Base-by-base conservation (phyloP, 2,888 invertebrate genomes). In the Drosophila differens region DNA sequence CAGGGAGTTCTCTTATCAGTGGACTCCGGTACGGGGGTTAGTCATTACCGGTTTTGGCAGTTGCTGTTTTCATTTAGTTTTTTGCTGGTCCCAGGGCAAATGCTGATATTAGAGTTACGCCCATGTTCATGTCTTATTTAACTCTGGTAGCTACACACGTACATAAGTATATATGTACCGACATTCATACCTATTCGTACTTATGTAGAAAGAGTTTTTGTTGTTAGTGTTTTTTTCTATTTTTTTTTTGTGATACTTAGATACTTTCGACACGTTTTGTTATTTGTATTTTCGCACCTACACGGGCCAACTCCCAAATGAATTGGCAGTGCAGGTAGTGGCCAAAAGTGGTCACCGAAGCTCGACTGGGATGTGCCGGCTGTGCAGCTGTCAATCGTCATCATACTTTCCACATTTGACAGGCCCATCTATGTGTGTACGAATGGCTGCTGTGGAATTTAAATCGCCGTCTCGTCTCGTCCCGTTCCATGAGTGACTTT, bases 301-400 rank as follows among this genome's bases (percentile, higher is more conserved):
- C 58, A 65, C 64, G 57, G 37, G 49, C 32, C 59, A 73, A 89
- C 68, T 86, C 82, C 89, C 83, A 73, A 72, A 60, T 74, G 90
- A 76, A 80, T 83, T 78, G 76, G 70, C 74, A 67, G 66, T 63
- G 62, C 89, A 90, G 88, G 90, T 85, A 82, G 68, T 68, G 67
- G 52, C 67, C 72, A 64, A 69, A 76, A 70, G 61, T 72, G 61
- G 44, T 59, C 63, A 62, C 7, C 52, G 70, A 63, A 80, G 73
- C 83, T 74, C 53, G 52, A 67, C n/a, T 28, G 57, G 70, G 52
- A 73, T 73, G 61, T 65, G 62, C 64, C 39, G 54, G 68, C 89
- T 81, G 85, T 78, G 85, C 90, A 89, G 82, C 90, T 91, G 91
- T 90, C 90, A 89, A 90, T 88, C 86, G 89, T 89, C 83, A 85